These are phyloP conservation scores for Electrophaes corylata DNA, from an alignment of 2,888 invertebrate species.

Conservation along the genomic window DNA sequence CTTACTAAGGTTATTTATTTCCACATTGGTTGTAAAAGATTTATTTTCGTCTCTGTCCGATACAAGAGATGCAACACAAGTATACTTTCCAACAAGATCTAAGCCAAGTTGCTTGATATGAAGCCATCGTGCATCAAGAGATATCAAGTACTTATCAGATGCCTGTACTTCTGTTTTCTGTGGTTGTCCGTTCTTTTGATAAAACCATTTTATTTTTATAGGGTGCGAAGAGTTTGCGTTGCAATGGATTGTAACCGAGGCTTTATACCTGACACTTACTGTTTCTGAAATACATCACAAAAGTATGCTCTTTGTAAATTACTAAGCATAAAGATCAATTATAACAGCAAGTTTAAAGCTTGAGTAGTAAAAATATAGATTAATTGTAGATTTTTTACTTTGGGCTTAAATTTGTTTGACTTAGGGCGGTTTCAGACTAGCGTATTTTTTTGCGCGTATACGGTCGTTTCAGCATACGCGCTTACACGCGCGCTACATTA, in stretches of 20 bases:
- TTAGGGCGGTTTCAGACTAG: no score
- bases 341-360: no score
- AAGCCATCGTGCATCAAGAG: slow-evolving; percentile 14
- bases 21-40: slow-evolving; percentile 16
- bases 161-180: slow-evolving; percentile 4
- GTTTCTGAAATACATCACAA: slow-evolving; percentile 15
- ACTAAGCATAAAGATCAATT: no score
- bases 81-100: slow-evolving; percentile 28
- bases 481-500: no score
- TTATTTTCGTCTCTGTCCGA: slow-evolving; percentile 20
- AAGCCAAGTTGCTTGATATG: slow-evolving; percentile 17
- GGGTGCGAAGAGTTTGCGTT: background rate
- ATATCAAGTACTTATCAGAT: slow-evolving; percentile 19
- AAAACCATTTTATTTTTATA: slow-evolving; percentile 23
- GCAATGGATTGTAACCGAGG: slow-evolving; percentile 3
- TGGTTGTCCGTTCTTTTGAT: slow-evolving; percentile 7
- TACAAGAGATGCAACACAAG: slow-evolving; percentile 27
- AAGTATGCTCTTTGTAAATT: background rate
- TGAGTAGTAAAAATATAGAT: no score
- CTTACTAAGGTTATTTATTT: slow-evolving; percentile 31
- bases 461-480: no score
- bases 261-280: slow-evolving; percentile 5
- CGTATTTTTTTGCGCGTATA: no score
- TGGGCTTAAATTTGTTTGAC: no score
- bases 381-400: no score